These are phyloP conservation scores for Nanorana parkeri DNA, from an alignment of 2,113 vertebrate genomes.

Conservation along the genomic window DNA sequence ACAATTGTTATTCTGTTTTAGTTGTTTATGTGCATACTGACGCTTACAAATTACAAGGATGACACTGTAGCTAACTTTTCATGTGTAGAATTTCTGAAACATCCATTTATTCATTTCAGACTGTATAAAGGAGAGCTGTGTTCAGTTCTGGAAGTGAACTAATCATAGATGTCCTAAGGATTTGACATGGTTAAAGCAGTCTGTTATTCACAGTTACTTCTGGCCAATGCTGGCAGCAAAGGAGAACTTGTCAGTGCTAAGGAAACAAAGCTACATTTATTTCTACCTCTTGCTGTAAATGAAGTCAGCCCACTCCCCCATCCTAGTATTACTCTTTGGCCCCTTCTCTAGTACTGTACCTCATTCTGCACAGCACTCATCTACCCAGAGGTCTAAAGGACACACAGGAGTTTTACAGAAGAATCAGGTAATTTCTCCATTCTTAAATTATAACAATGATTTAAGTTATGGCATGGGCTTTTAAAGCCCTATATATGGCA, in stretches of 20 bases:
- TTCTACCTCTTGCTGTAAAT: not conserved
- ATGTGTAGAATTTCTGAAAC: too few species aligned
- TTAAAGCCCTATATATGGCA: too few species aligned
- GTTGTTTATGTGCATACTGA: too few species aligned
- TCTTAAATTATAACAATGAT: not conserved
- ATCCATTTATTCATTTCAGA: not conserved
- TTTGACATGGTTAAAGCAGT: constrained; percentile 16
- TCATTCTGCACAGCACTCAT: constrained; percentile 43
- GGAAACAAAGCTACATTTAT: constrained; percentile 54
- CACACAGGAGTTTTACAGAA: not conserved
- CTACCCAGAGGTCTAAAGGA: constrained; percentile 21
- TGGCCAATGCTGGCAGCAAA: constrained; percentile 34
- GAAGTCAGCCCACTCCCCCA: constrained; percentile 9
- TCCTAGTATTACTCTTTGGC: not conserved
- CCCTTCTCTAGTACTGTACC: constrained; percentile 16
- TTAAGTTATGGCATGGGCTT: too few species aligned
- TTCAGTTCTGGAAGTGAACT: constrained; percentile 24
- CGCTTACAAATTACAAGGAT: too few species aligned
- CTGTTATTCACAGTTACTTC: constrained; percentile 42
- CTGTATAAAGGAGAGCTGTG: constrained; percentile 39
- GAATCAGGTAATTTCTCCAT: constrained; percentile 29
- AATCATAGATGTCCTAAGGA: constrained; percentile 40
- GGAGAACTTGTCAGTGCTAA: constrained; percentile 34
- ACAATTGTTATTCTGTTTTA: too few species aligned
- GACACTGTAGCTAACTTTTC: too few species aligned